Conservation (phyloP, 2,888 invertebrate species). For the Syritta pipiens region DNA sequence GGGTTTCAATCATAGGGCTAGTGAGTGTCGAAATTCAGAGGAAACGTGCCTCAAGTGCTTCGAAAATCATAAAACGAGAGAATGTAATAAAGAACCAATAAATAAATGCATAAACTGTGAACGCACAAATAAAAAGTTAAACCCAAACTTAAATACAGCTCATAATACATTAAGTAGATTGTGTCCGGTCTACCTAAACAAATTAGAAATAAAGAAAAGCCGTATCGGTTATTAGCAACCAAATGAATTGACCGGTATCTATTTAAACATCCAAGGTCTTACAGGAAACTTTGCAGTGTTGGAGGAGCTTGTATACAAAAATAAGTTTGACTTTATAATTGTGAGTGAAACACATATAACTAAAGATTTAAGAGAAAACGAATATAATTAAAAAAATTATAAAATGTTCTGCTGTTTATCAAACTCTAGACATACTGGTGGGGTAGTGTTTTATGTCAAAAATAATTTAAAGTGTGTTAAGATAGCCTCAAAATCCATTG, state of each 20-base stretch:
- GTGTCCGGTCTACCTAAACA: conserved; percentile 3
- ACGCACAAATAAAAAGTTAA: not conserved
- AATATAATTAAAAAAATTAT: conserved; percentile 13
- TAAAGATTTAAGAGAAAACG: conserved; percentile 2
- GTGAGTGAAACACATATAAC: conserved; percentile 24
- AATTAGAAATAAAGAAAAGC: not conserved
- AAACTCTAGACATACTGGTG: conserved; percentile 22
- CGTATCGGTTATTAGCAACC: not conserved
- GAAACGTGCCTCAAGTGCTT: not conserved
- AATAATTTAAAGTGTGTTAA: conserved; percentile 7
- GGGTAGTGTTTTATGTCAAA: conserved; percentile 6
- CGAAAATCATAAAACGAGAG: not conserved
- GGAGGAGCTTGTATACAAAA: not conserved
- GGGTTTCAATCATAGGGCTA: not conserved
- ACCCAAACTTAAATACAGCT: not conserved
- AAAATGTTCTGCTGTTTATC: conserved; percentile 6
- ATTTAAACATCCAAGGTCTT: conserved; percentile 4
- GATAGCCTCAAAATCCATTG: not conserved
- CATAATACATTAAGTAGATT: not conserved
- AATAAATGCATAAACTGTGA: not conserved
- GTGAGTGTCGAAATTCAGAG: not conserved
- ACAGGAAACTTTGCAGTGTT: conserved; percentile 3
- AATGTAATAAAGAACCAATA: not conserved
- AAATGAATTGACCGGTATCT: not conserved
- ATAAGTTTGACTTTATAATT: conserved; percentile 15